Evolutionary conservation across 53 echinoderm and acorn worm species (phyloP).

Genomic region (Zoroaster sp.): DNA sequence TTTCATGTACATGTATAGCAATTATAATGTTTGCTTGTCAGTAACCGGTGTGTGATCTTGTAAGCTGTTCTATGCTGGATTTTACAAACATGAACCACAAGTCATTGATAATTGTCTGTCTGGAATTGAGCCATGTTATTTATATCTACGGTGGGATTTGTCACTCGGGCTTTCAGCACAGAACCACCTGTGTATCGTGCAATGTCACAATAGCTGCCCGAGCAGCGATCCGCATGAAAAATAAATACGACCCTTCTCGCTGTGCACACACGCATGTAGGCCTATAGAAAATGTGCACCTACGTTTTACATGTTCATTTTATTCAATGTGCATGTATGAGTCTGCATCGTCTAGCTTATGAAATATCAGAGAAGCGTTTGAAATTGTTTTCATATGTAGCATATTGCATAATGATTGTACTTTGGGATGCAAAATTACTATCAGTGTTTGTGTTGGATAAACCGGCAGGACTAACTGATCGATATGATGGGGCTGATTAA

Average conservation of each 20-base stretch:
- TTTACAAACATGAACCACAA: not conserved
- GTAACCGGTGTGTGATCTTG: not conserved
- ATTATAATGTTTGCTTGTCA: not conserved
- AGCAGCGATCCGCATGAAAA: not conserved
- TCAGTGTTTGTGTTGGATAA: not conserved
- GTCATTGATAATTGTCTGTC: not conserved
- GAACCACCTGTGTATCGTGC: conserved; percentile 26
- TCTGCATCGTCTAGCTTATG: too few relatives aligned
- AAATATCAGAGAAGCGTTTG: too few relatives aligned
- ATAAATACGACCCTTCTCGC: conserved; percentile 19
- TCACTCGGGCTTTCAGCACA: not conserved
- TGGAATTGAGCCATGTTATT: not conserved
- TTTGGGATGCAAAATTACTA: too few relatives aligned
- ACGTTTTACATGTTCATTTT: not conserved
- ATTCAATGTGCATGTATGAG: too few relatives aligned
- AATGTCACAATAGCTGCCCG: not conserved
- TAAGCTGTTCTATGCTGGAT: not conserved
- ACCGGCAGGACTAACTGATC: not conserved
- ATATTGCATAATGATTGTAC: too few relatives aligned
- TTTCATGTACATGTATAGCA: not conserved
- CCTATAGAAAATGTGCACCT: not conserved
- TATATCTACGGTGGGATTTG: not conserved
- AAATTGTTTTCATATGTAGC: too few relatives aligned
- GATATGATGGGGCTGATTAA: not conserved
- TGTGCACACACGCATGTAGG: not conserved